Percentiles rank a stretch among this genome's conserved stretches.
phyloP scores from a whole-genome alignment of 2,797 vertebrate genomes.

The Arrhamphus sclerolepis region DNA sequence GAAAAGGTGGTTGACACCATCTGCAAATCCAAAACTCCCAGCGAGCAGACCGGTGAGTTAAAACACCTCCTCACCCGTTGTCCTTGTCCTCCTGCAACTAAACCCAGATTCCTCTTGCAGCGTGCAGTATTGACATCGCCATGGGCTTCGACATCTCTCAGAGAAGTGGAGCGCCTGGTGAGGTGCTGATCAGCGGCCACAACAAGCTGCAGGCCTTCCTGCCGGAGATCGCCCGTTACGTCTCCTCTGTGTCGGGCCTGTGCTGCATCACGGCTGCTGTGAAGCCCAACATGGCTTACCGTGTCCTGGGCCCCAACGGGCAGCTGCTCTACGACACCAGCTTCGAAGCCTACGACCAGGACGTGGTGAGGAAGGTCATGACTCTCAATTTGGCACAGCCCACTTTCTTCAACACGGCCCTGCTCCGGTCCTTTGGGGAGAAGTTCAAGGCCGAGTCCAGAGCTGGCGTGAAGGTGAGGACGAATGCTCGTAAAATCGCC shows the following conservation, averaged over 20 bases:
- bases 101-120: constrained; percentile 50
- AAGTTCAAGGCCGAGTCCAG: constrained; percentile 68
- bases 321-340: constrained; percentile 68
- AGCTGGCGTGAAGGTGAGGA: constrained; percentile 85
- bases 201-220: constrained; percentile 76
- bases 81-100: background rate
- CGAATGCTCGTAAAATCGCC: too few species aligned
- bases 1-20: constrained; percentile 69
- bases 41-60: constrained; percentile 18
- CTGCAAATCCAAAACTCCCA: constrained; percentile 49
- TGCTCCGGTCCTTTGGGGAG: constrained; percentile 79
- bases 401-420: constrained; percentile 76
- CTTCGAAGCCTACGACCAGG: constrained; percentile 78
- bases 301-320: constrained; percentile 58
- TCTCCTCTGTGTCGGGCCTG: constrained; percentile 72
- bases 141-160: constrained; percentile 85
- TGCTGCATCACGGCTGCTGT: constrained; percentile 73
- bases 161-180: background rate
- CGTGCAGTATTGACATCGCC: constrained; percentile 83
- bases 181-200: constrained; percentile 66
- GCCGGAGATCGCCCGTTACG: constrained; percentile 73
- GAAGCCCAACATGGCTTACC: constrained; percentile 74
- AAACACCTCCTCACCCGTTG: background rate
- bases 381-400: constrained; percentile 35
- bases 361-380: constrained; percentile 80